Evolutionary conservation across 2,888 invertebrate genomes (phyloP).

Genomic region (Ennomos erosarius): DNA sequence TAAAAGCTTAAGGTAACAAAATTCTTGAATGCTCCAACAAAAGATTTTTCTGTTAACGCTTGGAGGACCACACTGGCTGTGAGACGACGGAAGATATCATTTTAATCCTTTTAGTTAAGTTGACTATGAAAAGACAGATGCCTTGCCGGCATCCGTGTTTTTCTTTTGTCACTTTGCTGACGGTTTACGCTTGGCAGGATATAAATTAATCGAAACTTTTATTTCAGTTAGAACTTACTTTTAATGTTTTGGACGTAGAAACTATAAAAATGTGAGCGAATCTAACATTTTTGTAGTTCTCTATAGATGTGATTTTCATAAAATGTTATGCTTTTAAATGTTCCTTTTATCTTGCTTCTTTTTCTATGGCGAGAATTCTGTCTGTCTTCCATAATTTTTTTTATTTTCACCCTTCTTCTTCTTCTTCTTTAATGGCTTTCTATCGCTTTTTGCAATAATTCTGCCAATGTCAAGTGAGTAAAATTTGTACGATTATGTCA

Average conservation of each 20-base stretch:
- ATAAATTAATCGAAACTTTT: constrained; percentile 56
- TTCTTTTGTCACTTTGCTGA: constrained; percentile 72
- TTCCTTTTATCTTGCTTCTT: too few relatives aligned
- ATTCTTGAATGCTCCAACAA: constrained; percentile 71
- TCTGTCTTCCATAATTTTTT: too few relatives aligned
- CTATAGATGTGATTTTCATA: too few relatives aligned
- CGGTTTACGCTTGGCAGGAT: constrained; percentile 61
- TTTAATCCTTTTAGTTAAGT: constrained; percentile 86
- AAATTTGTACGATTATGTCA: too few relatives aligned
- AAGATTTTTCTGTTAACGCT: constrained; percentile 79
- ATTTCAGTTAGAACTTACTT: constrained; percentile 41
- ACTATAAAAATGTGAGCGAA: too few relatives aligned
- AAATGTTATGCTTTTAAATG: too few relatives aligned
- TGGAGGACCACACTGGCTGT: constrained; percentile 81
- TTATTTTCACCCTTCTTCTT: too few relatives aligned
- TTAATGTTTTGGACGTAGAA: neutral
- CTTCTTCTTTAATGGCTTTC: too few relatives aligned
- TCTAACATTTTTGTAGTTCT: too few relatives aligned
- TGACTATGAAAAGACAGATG: constrained; percentile 84
- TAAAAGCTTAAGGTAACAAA: constrained; percentile 82
- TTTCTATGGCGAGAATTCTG: too few relatives aligned
- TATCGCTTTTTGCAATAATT: too few relatives aligned
- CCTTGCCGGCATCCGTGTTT: constrained; percentile 71
- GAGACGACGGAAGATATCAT: constrained; percentile 83
- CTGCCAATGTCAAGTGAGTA: too few relatives aligned